Evolutionary conservation across 2,888 invertebrate species (phyloP).

Genomic region (Oscheius sp.): DNA sequence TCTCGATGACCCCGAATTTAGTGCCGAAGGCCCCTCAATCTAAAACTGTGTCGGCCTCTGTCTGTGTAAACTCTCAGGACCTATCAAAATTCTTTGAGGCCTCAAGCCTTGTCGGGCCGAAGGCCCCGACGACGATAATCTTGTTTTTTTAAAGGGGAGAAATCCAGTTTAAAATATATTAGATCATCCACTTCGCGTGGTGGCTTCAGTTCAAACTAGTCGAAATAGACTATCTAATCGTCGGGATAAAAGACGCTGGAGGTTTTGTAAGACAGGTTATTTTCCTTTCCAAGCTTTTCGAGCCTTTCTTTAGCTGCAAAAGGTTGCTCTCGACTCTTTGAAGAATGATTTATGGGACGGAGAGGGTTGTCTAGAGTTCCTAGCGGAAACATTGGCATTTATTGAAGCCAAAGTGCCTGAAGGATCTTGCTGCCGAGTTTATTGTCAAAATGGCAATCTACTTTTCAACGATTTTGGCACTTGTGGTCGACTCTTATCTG

Average conservation of each 20-base stretch:
- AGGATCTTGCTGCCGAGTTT: background rate
- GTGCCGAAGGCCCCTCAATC: too few species aligned
- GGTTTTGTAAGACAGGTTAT: constrained; percentile 76
- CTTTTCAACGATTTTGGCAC: background rate
- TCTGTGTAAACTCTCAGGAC: too few species aligned
- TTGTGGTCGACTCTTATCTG: too few species aligned
- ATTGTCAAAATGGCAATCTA: background rate
- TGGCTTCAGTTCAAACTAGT: constrained; percentile 83
- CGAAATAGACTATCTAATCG: constrained; percentile 78
- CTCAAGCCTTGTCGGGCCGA: too few species aligned
- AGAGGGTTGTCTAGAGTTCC: background rate
- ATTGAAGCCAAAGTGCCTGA: background rate
- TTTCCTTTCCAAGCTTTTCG: too few species aligned
- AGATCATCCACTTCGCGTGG: too few species aligned
- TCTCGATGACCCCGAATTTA: too few species aligned
- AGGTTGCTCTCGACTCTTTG: background rate
- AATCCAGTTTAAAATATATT: too few species aligned
- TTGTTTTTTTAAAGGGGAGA: too few species aligned
- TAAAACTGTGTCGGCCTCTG: too few species aligned
- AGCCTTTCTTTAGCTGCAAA: constrained; percentile 5
- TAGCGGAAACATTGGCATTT: background rate
- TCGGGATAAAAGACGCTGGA: constrained; percentile 79
- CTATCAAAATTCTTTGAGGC: too few species aligned
- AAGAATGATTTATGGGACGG: constrained; percentile 6
- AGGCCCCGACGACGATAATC: too few species aligned